phyloP scores from a whole-genome alignment of 2,113 vertebrate species.

The Promerops cafer region DNA sequence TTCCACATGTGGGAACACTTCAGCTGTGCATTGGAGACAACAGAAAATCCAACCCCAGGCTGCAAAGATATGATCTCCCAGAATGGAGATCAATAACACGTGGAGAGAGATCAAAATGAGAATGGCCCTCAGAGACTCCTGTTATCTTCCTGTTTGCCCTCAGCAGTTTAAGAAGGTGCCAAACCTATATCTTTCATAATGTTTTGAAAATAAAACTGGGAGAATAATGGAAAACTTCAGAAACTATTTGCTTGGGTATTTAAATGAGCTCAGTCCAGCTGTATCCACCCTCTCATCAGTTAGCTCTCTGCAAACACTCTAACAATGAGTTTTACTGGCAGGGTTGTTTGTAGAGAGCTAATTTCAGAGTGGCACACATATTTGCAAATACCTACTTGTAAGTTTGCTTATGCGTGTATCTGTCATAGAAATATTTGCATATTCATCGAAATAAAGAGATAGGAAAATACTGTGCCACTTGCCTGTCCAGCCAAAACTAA shows the following conservation, averaged over 20 bases:
- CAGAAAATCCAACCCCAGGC: neutral
- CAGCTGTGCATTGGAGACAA: neutral
- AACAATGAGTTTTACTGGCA: conserved; percentile 11
- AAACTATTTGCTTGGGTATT: neutral
- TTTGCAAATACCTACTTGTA: conserved; percentile 30
- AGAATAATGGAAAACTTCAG: neutral
- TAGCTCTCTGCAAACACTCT: conserved; percentile 44
- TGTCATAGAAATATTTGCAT: conserved; percentile 7
- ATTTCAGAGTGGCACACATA: conserved; percentile 39
- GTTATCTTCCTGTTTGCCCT: neutral
- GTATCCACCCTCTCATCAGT: neutral
- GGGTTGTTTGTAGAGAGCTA: conserved; percentile 50
- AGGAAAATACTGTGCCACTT: neutral
- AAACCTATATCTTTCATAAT: neutral
- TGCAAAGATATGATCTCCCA: neutral
- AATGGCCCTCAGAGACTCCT: neutral
- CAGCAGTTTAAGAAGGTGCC: neutral
- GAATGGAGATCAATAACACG: neutral
- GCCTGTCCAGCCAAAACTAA: neutral
- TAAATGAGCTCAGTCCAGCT: neutral
- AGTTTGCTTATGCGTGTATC: conserved; percentile 36
- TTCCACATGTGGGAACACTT: neutral
- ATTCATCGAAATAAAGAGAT: conserved; percentile 21
- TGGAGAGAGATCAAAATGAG: neutral
- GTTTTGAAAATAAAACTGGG: neutral